Evolutionary conservation across 2,797 vertebrate genomes (phyloP).

Genomic region (Sebastes flavidus): DNA sequence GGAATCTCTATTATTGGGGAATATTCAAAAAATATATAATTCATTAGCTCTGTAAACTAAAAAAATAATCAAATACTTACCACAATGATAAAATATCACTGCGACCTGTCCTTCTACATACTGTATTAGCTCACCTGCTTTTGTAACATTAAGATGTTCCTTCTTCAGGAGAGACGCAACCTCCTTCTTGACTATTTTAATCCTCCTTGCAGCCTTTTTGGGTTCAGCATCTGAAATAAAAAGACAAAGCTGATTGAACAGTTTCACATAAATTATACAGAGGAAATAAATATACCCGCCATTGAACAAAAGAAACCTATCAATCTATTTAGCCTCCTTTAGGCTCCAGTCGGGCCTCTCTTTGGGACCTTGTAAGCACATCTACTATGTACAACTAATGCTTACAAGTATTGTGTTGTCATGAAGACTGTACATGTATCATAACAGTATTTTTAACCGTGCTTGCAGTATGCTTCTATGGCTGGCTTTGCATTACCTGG

Average conservation of each 20-base stretch:
- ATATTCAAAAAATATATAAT: not conserved
- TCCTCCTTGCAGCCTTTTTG: slow-evolving; percentile 7
- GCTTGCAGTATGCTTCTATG: not conserved
- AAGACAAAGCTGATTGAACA: not conserved
- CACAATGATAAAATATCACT: not conserved
- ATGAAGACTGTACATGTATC: not conserved
- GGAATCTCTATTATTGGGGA: not conserved
- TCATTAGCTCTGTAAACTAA: not conserved
- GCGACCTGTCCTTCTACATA: not conserved
- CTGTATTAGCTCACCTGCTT: slow-evolving; percentile 28
- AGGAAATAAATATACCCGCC: not conserved
- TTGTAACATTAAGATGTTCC: slow-evolving; percentile 49
- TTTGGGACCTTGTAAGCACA: too few species aligned
- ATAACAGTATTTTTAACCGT: not conserved
- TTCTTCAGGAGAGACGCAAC: slow-evolving; percentile 32
- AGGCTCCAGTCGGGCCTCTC: too few species aligned
- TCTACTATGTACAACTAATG: too few species aligned
- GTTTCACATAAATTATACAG: not conserved
- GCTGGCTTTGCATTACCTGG: not conserved
- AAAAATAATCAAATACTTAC: too few species aligned
- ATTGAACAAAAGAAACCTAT: not conserved
- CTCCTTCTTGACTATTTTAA: not conserved
- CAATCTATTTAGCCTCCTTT: not conserved
- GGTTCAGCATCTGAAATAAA: slow-evolving; percentile 44
- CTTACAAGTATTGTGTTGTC: not conserved